Percentiles rank a stretch among this genome's conserved stretches.
phyloP scores from a whole-genome alignment of 2,113 vertebrate species.

The Ceuthmochares aereus region DNA sequence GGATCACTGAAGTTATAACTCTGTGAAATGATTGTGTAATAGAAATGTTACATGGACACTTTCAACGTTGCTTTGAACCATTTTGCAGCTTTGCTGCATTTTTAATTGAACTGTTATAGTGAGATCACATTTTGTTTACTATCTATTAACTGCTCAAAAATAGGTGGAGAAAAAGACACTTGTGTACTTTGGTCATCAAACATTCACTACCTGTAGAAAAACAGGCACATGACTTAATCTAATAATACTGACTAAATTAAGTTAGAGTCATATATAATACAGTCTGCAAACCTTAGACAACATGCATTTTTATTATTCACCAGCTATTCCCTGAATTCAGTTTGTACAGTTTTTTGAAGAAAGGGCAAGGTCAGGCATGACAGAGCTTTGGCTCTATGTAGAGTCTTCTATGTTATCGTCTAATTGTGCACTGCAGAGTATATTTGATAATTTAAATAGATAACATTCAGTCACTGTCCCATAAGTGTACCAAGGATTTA shows the following conservation, averaged over 20 bases:
- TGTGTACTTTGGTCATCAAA: neutral
- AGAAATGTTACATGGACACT: neutral
- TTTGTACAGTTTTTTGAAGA: neutral
- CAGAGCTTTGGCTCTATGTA: neutral
- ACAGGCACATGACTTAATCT: neutral
- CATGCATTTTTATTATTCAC: neutral
- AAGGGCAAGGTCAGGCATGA: neutral
- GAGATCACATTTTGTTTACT: neutral
- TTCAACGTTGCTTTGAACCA: neutral
- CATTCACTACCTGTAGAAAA: neutral
- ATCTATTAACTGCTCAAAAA: neutral
- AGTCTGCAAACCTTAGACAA: neutral
- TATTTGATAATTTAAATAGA: neutral
- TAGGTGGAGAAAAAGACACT: neutral
- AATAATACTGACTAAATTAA: neutral
- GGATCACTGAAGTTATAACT: neutral
- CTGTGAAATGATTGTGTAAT: neutral
- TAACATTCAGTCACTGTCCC: too few relatives aligned
- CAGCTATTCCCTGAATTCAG: neutral
- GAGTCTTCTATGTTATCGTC: neutral
- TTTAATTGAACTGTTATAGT: neutral
- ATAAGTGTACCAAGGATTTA: too few relatives aligned
- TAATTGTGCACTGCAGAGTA: neutral
- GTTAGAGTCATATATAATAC: neutral
- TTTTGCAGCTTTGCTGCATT: neutral